Evolutionary conservation across 2,797 vertebrate species (phyloP), one percentile per base, ranked within the genome.

Genomic region (Rhinoraja longicauda): DNA sequence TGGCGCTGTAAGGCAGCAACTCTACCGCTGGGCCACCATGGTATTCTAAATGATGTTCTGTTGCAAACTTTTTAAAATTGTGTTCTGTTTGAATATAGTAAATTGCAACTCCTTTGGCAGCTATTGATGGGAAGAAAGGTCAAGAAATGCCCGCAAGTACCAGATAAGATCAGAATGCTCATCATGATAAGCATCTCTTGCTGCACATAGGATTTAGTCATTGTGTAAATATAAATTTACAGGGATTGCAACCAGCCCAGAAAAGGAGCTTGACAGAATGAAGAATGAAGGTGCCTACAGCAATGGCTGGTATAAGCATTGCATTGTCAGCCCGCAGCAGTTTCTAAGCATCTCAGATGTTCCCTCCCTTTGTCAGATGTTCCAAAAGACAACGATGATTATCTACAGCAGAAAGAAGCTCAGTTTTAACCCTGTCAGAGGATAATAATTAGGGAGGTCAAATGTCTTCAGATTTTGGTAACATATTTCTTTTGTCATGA

Each of bases 151-250:
- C 32, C 59, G 32, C 12, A 82, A 19, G 59, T 24, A 64, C 29
- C 57, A 67, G 84, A 88, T 67, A 75, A 92, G 90, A 75, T 92
- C 90, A 92, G 39, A 92, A 73, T 92, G 9, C 39, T 73, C 75
- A 75, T 64, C 90, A 57, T 70, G 90, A 29, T n/a, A 92, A 75
- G 39, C 24, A 75, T 91, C 4, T 92, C 12, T 26, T 17, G 39
- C 26, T 73, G 36, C 45, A 53, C 90, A n/a, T 17, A 15, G 10
- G 10, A 86, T 92, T 92, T 75, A 70, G 17, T 5, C 70, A 75
- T 39, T 73, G 8, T 57, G 90, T 92, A 72, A 92, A 53, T 75
- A 75, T 73, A 92, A 92, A 92, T 26, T 45, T 45, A 88, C 62
- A 57, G 90, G 39, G 57, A 12, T 75, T 73, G 39, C 39, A 91